phyloP scores from a whole-genome alignment of 2,113 vertebrate genomes.

The Phalacrocorax carbo region DNA sequence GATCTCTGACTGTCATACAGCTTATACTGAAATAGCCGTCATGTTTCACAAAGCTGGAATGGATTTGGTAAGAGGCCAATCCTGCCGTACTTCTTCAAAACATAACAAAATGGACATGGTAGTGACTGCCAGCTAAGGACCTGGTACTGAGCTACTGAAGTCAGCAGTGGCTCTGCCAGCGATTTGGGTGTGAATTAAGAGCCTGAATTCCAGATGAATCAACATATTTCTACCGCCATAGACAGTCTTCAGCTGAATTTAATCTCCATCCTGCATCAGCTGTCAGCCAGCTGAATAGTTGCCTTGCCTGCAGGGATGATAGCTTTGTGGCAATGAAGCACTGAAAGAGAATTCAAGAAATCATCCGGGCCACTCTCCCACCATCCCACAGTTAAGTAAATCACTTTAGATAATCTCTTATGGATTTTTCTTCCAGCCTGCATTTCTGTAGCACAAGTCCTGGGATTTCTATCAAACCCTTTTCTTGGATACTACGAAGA shows the following conservation, averaged over 20 bases:
- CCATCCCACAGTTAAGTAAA: neutral
- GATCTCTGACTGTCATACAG: neutral
- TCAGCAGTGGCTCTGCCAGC: neutral
- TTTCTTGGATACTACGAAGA: neutral
- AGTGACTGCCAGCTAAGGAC: neutral
- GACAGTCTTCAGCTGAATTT: neutral
- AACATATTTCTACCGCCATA: neutral
- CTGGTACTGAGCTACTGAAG: neutral
- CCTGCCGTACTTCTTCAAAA: neutral
- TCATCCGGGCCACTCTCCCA: neutral
- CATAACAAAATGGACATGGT: neutral
- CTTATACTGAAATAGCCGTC: neutral
- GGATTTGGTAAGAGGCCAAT: neutral
- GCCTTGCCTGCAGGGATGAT: neutral
- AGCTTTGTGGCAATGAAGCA: neutral
- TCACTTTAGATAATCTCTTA: neutral
- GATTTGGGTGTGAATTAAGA: neutral
- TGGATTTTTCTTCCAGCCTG: neutral
- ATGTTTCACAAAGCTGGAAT: neutral
- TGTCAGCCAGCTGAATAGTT: constrained; percentile 20
- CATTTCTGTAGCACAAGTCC: neutral
- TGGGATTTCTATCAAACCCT: neutral
- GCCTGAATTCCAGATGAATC: neutral
- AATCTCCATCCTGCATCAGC: neutral
- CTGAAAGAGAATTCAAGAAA: neutral